Conservation (phyloP, 2,888 invertebrate species). For the Bembecia ichneumoniformis region DNA sequence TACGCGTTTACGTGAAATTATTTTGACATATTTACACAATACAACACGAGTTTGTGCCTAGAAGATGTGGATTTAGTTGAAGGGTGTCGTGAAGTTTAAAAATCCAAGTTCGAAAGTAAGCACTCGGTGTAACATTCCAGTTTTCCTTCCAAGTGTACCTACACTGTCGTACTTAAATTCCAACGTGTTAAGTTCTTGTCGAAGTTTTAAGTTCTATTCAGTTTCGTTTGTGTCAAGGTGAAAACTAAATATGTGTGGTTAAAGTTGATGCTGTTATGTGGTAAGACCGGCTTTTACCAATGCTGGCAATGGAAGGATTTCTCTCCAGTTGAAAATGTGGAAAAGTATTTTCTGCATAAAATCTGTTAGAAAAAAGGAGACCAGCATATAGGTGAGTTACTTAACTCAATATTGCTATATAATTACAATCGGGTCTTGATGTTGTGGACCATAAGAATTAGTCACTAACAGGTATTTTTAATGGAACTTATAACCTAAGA, state of each 20-base stretch:
- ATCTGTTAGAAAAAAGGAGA: slow-evolving; percentile 64
- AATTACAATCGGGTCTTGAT: no score
- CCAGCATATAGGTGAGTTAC: slow-evolving; percentile 40
- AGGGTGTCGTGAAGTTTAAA: no score
- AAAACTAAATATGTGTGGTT: slow-evolving; percentile 23
- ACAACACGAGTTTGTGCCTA: neutral
- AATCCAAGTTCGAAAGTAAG: no score
- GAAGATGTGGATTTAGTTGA: no score
- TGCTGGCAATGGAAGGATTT: slow-evolving; percentile 37
- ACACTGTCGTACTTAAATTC: neutral
- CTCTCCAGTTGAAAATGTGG: slow-evolving; percentile 52
- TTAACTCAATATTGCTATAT: neutral
- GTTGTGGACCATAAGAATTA: no score
- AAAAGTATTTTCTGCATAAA: slow-evolving; percentile 54
- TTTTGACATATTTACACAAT: slow-evolving; percentile 17
- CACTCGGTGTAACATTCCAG: no score
- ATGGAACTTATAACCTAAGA: no score
- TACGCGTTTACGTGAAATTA: slow-evolving; percentile 31
- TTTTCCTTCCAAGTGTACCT: neutral
- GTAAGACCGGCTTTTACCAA: slow-evolving; percentile 10
- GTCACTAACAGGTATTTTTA: no score
- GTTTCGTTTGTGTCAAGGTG: slow-evolving; percentile 29
- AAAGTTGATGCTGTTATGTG: slow-evolving; percentile 23
- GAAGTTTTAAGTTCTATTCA: slow-evolving; percentile 22
- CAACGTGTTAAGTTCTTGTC: slow-evolving; percentile 14